Evolutionary conservation across 2,113 vertebrate species (phyloP), one percentile per base, ranked within the genome.

Genomic region (Nycticorax nycticorax): DNA sequence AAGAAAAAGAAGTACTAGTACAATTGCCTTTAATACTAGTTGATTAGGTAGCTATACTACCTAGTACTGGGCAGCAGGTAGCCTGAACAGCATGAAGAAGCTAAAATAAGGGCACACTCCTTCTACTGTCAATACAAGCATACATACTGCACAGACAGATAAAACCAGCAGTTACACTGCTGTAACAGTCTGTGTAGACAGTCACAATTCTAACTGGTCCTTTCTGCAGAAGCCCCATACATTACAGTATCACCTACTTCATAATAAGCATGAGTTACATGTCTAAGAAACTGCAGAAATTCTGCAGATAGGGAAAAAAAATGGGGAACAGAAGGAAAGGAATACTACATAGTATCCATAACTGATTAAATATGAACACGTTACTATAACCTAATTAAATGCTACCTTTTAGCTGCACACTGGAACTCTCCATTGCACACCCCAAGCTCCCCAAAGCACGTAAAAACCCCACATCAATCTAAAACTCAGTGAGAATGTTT

Each of bases 341-440:
- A 78, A 2, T 18, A 63, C 33, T 35, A 56, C 8, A 17, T 10
- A 12, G 26, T 56, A 71, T 12, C 33, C 43, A 1, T 32, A 87
- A 67, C 4, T 23, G 43, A 62, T 32, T 35, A 50, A 66, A 85
- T 14, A 67, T 7, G 9, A 86, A 62, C n/a, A 66, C 64, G 3
- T 56, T 37, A 14, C 50, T n/a, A 48, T 9, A 41, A 53, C 9
- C 21, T 45, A 64, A 60, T 18, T 26, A 74, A 91, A 72, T 4
- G 11, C 18, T 43, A 57, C 41, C n/a, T 53, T 59, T 62, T 12
- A 59, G 37, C 21, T 50, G 30, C 0, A 0, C 32, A 47, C 32
- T 86, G 27, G 50, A 93, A 84, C 15, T 32, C 12, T 26, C 1
- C 7, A 35, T 2, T 73, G 26, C n/a, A 74, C 5, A 14, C 16